These are phyloP conservation scores for Agelas oroides DNA, from an alignment of 37 sponge, comb jelly and placozoan species.

Conservation along the genomic window DNA sequence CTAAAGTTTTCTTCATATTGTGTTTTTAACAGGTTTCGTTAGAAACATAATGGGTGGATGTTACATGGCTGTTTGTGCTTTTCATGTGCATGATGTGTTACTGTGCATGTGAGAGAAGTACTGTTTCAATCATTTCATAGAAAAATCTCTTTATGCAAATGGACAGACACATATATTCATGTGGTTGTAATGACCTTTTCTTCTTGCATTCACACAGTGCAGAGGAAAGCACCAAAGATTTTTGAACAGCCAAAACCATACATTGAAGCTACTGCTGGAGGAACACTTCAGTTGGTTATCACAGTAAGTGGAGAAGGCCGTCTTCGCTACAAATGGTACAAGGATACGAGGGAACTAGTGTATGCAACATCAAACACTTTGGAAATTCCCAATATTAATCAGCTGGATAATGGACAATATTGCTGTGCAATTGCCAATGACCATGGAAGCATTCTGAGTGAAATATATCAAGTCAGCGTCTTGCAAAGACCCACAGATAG, in stretches of 20 bases:
- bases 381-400: conserved; percentile 2
- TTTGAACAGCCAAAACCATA: conserved; percentile 16
- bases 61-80: no score
- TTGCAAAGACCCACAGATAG: not conserved
- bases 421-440: conserved; percentile 48
- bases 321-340: conserved; percentile 50
- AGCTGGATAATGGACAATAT: conserved; percentile 35
- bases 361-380: conserved; percentile 8
- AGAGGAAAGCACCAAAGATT: conserved; percentile 11
- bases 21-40: no score
- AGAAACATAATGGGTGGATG: no score
- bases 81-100: no score
- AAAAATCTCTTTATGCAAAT: no score
- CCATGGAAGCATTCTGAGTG: conserved; percentile 50
- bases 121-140: no score
- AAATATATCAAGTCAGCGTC: not conserved
- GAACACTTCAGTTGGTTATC: conserved; percentile 22
- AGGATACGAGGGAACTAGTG: conserved; percentile 20
- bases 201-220: no score
- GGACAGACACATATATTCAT: no score
- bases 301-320: conserved; percentile 15
- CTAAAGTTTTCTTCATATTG: no score
- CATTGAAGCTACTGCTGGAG: conserved; percentile 21
- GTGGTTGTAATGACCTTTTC: no score
- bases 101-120: no score